Conservation (phyloP, 2,888 invertebrate species). For the Pollenia labialis region DNA sequence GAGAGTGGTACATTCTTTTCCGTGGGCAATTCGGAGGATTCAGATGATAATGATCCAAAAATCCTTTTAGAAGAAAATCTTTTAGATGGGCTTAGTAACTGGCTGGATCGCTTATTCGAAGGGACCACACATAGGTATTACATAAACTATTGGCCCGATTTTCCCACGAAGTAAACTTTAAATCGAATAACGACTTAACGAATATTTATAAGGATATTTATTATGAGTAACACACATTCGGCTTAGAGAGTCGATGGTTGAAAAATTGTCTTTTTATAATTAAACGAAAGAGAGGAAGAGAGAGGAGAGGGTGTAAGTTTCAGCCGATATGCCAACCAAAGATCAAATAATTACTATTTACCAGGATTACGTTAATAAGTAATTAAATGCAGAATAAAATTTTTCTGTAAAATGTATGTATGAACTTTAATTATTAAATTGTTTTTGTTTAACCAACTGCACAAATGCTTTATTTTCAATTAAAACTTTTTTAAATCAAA, state of each 20-base stretch:
- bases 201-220: constrained; percentile 35
- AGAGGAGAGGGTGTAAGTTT: neutral
- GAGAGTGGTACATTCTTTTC: constrained; percentile 95
- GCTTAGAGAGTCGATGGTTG: neutral
- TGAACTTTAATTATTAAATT: neutral
- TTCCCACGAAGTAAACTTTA: constrained; percentile 90
- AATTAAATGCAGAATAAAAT: neutral
- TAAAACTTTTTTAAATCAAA: neutral
- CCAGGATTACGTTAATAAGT: too few relatives aligned
- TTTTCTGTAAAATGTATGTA: constrained; percentile 3
- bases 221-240: constrained; percentile 8
- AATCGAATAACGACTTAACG: constrained; percentile 13
- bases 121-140: constrained; percentile 97
- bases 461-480: neutral
- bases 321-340: constrained; percentile 14
- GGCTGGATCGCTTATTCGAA: constrained; percentile 98
- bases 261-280: neutral
- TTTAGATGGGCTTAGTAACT: constrained; percentile 96
- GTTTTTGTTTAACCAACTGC: neutral
- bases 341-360: neutral
- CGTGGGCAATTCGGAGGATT: constrained; percentile 89
- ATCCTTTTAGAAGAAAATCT: constrained; percentile 90
- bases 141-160: constrained; percentile 99
- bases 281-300: neutral
- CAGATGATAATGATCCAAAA: constrained; percentile 85